phyloP scores from a whole-genome alignment of 2,888 invertebrate genomes.

The Scrobipalpa atriplicella region DNA sequence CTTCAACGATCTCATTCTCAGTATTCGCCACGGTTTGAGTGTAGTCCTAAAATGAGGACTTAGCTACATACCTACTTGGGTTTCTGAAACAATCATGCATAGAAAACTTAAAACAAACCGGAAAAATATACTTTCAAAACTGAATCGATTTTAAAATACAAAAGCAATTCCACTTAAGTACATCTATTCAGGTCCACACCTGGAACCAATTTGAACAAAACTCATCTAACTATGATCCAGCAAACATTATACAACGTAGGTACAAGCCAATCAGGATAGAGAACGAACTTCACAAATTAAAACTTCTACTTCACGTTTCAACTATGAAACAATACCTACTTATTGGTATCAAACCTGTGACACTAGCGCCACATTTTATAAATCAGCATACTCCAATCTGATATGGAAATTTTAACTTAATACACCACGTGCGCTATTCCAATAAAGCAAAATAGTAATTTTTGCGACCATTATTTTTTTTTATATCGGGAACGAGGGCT shows the following conservation, averaged over 20 bases:
- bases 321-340: constrained; percentile 19
- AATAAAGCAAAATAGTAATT: too few relatives aligned
- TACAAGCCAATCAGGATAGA: constrained; percentile 7
- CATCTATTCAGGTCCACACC: background rate
- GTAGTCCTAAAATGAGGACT: too few relatives aligned
- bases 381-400: too few relatives aligned
- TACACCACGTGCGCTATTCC: too few relatives aligned
- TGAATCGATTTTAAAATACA: background rate
- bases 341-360: background rate
- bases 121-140: background rate
- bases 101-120: background rate
- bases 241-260: background rate
- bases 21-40: too few relatives aligned
- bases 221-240: constrained; percentile 16
- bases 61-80: too few relatives aligned
- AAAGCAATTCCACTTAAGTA: background rate
- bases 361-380: background rate
- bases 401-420: too few relatives aligned
- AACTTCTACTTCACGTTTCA: constrained; percentile 10
- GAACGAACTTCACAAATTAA: constrained; percentile 22
- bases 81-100: too few relatives aligned
- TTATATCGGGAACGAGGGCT: too few relatives aligned
- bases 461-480: too few relatives aligned
- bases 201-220: constrained; percentile 12
- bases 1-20: too few relatives aligned